phyloP scores from a whole-genome alignment of 2,797 vertebrate species.

The Lemur catta region DNA sequence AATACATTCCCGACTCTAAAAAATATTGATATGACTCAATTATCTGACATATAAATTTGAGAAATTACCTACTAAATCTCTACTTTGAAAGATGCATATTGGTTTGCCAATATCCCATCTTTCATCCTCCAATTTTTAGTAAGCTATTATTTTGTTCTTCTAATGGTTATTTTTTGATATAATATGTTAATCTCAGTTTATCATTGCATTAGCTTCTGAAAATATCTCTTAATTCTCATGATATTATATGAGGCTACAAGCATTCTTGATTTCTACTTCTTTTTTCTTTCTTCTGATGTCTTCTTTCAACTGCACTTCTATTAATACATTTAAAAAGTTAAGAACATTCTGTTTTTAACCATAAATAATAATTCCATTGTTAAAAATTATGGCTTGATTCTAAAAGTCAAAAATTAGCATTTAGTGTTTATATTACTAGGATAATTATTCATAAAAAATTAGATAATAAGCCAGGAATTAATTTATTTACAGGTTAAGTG shows the following conservation, averaged over 20 bases:
- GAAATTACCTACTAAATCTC: not conserved
- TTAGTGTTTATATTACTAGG: not conserved
- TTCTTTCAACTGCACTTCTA: not conserved
- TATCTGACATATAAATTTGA: not conserved
- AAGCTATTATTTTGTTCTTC: not conserved
- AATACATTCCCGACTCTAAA: not conserved
- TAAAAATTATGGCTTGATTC: not conserved
- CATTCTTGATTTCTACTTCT: not conserved
- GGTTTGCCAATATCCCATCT: not conserved
- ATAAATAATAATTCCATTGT: not conserved
- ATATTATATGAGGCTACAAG: not conserved
- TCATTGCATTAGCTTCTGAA: not conserved
- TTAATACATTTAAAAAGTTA: not conserved
- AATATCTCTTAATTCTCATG: not conserved
- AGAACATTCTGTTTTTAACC: not conserved
- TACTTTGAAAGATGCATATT: not conserved
- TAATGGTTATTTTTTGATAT: not conserved
- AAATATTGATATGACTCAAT: not conserved
- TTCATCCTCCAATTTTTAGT: not conserved
- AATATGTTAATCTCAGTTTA: not conserved
- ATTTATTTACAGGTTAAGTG: not conserved
- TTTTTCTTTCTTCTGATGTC: not conserved
- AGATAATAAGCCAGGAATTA: not conserved
- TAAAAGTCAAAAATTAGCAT: not conserved
- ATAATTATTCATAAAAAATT: not conserved